A percentile compares a stretch with the other conserved stretches of the same genome.
phyloP scores from a whole-genome alignment of 1,140 invertebrate genomes.

The Sweltsa coloradensis region DNA sequence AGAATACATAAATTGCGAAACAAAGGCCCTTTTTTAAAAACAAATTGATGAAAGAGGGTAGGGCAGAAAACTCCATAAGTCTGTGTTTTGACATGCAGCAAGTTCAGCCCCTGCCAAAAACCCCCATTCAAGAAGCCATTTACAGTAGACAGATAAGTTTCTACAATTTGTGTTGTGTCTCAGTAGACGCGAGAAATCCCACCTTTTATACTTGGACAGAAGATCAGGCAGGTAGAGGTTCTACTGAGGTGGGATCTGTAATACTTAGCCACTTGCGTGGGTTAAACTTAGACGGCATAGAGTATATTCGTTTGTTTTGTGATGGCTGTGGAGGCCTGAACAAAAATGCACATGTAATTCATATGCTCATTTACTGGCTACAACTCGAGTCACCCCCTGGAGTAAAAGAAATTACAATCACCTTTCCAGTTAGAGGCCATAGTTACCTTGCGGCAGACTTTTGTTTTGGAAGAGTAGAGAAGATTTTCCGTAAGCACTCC shows the following conservation, averaged over 20 bases:
- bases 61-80: constrained; percentile 7
- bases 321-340: constrained; percentile 21
- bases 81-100: constrained; percentile 21
- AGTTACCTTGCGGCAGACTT: constrained; percentile 22
- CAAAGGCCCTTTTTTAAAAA: neutral
- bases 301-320: constrained; percentile 17
- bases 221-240: constrained; percentile 15
- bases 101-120: constrained; percentile 16
- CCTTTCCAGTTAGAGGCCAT: constrained; percentile 24
- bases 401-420: constrained; percentile 16
- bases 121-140: constrained; percentile 17
- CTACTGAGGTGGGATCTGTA: constrained; percentile 17
- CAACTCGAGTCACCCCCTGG: constrained; percentile 12
- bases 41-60: no score
- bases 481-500: constrained; percentile 19
- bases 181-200: constrained; percentile 16
- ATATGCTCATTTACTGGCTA: constrained; percentile 17
- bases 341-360: constrained; percentile 20
- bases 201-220: constrained; percentile 20
- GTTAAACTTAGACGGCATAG: constrained; percentile 2
- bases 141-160: constrained; percentile 19
- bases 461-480: constrained; percentile 22
- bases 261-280: constrained; percentile 15
- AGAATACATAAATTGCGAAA: neutral
- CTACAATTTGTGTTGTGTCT: constrained; percentile 18